A percentile compares a stretch with the other conserved stretches of the same genome.
Conservation (phyloP, 2,888 invertebrate genomes). For the Campoplex nolae region DNA sequence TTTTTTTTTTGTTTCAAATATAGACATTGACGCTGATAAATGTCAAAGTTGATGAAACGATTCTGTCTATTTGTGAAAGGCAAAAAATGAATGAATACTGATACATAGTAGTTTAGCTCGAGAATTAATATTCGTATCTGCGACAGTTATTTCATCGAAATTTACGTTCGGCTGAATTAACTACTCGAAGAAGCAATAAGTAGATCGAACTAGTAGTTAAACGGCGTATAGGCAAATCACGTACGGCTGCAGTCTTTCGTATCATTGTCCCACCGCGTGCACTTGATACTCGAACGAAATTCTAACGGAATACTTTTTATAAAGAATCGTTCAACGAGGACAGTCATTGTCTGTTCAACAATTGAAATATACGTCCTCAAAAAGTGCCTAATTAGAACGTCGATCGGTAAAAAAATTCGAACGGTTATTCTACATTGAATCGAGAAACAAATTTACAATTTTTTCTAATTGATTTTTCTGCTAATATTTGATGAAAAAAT, state of each 20-base stretch:
- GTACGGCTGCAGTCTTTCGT: constrained; percentile 36
- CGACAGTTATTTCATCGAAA: not conserved
- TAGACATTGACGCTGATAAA: not conserved
- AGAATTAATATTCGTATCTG: no score
- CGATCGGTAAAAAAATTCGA: not conserved
- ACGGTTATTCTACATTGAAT: not conserved
- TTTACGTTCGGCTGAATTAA: not conserved
- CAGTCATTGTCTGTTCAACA: constrained; percentile 14
- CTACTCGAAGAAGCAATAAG: constrained; percentile 27
- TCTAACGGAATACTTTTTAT: constrained; percentile 58
- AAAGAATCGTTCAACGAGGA: constrained; percentile 41
- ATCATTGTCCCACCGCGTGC: constrained; percentile 58
- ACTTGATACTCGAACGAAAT: constrained; percentile 52
- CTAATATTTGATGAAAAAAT: not conserved
- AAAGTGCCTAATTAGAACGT: not conserved
- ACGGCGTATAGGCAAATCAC: constrained; percentile 53
- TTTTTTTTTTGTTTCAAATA: no score
- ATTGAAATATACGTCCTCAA: not conserved
- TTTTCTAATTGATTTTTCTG: not conserved
- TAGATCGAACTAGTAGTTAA: constrained; percentile 41
- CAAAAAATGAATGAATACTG: no score
- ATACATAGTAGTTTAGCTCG: no score
- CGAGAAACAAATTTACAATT: not conserved
- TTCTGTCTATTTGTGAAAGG: not conserved
- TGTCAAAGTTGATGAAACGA: not conserved